Base-by-base conservation (phyloP, 2,797 vertebrate species). In the Sebastes oblongus region DNA sequence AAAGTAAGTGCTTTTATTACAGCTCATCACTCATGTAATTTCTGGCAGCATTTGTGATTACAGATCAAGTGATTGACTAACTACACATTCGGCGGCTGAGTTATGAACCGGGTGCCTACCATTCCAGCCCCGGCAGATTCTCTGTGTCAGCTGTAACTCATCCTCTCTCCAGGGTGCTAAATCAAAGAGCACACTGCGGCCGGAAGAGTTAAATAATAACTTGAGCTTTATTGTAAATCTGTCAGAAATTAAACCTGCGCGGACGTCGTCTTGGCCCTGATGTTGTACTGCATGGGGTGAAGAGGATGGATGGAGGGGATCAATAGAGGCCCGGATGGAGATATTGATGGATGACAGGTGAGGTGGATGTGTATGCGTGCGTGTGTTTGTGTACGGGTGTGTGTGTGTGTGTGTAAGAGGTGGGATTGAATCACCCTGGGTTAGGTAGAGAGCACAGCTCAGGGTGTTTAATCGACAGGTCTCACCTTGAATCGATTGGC, bases 31-130 rank as follows among this genome's bases (percentile, higher is more conserved):
- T 98, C 97, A 98, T 97, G 96, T 96, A 96, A 94, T 97, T 96
- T 96, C 96, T 97, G 97, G 95, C 97, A 98, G 96, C 91, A 95
- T 97, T 98, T 97, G 97, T 96, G 97, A 97, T 98, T 98, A 97
- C 97, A 98, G 97, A 98, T 97, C 96, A 97, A 96, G 97, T 98
- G 97, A 98, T 97, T 98, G 97, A 98, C 97, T 98, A 97, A 98
- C 96, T 97, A 97, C 97, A 98, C 95, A 95, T 97, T 97, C 95
- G 88, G 94, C 92, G 7, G 96, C 94, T 98, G 97, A 98, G 96
- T 98, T 98, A 98, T 96, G 96, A 96, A 96, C 91, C 88, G 90
- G 86, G 85, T 88, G 90, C 93, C 91, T 94, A 92, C 92, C 88
- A 91, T 92, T 93, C 83, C 87, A 92, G 93, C 90, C 85, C 80